Conservation (phyloP, 2,113 vertebrate genomes). For the Pollimyrus isidori region DNA sequence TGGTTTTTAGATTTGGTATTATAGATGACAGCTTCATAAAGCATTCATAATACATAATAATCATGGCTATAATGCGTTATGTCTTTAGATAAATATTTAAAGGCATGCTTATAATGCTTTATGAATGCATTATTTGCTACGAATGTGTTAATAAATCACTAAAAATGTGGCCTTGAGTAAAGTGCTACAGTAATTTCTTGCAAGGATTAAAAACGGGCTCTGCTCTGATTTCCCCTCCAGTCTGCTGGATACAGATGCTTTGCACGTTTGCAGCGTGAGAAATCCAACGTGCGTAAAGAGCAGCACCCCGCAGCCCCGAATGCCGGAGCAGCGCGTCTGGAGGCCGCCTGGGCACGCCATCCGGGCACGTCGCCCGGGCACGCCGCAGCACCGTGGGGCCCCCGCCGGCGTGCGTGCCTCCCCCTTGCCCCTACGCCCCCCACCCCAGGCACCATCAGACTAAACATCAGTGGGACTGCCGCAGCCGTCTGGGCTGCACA, state of each 20-base stretch:
- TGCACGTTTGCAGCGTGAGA: background rate
- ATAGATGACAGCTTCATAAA: too few species aligned
- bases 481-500: background rate
- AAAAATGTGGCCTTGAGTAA: too few species aligned
- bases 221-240: background rate
- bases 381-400: background rate
- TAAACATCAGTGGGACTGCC: conserved; percentile 29
- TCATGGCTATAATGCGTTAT: too few species aligned
- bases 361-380: background rate
- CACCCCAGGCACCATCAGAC: conserved; percentile 34
- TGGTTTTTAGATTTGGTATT: too few species aligned
- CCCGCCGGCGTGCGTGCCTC: background rate
- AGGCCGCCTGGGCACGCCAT: background rate
- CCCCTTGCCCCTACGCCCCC: background rate
- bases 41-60: too few species aligned
- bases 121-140: too few species aligned
- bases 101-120: too few species aligned
- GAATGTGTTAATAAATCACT: too few species aligned
- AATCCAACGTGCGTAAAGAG: background rate
- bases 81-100: too few species aligned
- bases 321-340: background rate
- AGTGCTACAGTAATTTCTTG: background rate
- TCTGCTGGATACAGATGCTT: background rate
- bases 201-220: background rate
- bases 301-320: background rate